Evolutionary conservation across 2,888 invertebrate genomes (phyloP).

Genomic region (Alsophila aescularia): DNA sequence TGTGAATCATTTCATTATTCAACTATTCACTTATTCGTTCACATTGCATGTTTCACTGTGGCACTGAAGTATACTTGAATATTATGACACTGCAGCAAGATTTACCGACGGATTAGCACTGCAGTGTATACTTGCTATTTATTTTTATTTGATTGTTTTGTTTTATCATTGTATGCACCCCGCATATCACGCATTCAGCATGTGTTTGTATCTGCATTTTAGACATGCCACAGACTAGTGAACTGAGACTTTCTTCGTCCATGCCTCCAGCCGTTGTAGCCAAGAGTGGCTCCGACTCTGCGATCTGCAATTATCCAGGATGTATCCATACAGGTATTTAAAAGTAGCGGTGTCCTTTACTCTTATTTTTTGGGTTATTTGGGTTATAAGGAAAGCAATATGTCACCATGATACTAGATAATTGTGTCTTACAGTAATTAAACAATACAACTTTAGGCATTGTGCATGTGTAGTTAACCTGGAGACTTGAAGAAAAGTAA

Average conservation of each 20-base stretch:
- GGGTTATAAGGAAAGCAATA: not conserved
- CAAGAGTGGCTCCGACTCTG: conserved; percentile 56
- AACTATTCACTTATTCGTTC: conserved; percentile 1
- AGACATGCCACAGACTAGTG: conserved; percentile 80
- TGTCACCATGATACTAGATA: not conserved
- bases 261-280: conserved; percentile 65
- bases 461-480: too few species aligned
- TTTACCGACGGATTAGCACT: not conserved
- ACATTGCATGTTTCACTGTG: conserved; percentile 16
- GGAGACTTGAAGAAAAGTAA: too few species aligned
- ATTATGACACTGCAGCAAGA: not conserved
- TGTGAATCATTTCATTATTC: not conserved
- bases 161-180: conserved; percentile 3
- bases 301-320: conserved; percentile 89
- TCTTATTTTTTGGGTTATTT: not conserved
- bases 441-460: too few species aligned
- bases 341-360: not conserved
- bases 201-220: conserved; percentile 54
- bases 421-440: not conserved
- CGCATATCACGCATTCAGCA: conserved; percentile 41
- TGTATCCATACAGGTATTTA: conserved; percentile 90
- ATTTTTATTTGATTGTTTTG: conserved; percentile 2
- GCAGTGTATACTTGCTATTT: conserved; percentile 2
- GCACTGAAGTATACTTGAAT: conserved; percentile 2
- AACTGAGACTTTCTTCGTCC: conserved; percentile 73